These are phyloP conservation scores for Graphium colonna DNA, from an alignment of 2,888 invertebrate species.

Conservation along the genomic window DNA sequence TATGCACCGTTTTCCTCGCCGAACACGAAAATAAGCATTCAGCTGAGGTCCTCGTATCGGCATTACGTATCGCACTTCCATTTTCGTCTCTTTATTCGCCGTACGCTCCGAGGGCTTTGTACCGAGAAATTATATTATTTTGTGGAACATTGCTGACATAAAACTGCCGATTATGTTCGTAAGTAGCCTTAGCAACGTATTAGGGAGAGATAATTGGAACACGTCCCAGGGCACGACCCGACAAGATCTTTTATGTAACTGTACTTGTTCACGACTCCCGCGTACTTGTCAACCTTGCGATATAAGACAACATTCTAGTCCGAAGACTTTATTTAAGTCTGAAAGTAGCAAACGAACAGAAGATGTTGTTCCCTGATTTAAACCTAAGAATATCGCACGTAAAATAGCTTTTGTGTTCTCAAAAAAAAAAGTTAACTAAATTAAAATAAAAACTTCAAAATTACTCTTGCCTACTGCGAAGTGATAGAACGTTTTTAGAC, in stretches of 20 bases:
- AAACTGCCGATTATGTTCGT: constrained; percentile 13
- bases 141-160: constrained; percentile 5
- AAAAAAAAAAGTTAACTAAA: too few relatives aligned
- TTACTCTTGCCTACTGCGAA: too few relatives aligned
- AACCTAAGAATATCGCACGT: too few relatives aligned
- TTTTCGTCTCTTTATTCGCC: constrained; percentile 12
- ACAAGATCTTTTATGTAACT: constrained; percentile 22
- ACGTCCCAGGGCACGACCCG: constrained; percentile 30
- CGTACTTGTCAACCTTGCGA: neutral
- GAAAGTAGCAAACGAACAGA: too few relatives aligned
- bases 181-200: constrained; percentile 19
- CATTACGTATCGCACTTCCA: constrained; percentile 4
- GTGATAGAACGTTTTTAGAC: too few relatives aligned
- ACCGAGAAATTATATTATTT: constrained; percentile 12
- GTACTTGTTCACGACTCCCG: constrained; percentile 21
- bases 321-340: too few relatives aligned
- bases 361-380: too few relatives aligned
- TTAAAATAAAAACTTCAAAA: too few relatives aligned
- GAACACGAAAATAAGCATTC: constrained; percentile 12
- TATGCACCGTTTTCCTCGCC: constrained; percentile 11
- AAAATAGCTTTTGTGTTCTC: too few relatives aligned
- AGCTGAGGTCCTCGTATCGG: constrained; percentile 8
- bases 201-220: constrained; percentile 32
- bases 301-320: too few relatives aligned
- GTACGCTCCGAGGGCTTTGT: constrained; percentile 5